A percentile compares a stretch with the other conserved stretches of the same genome.
Conservation (phyloP, 2,888 invertebrate species). For the Anticlea derivata region DNA sequence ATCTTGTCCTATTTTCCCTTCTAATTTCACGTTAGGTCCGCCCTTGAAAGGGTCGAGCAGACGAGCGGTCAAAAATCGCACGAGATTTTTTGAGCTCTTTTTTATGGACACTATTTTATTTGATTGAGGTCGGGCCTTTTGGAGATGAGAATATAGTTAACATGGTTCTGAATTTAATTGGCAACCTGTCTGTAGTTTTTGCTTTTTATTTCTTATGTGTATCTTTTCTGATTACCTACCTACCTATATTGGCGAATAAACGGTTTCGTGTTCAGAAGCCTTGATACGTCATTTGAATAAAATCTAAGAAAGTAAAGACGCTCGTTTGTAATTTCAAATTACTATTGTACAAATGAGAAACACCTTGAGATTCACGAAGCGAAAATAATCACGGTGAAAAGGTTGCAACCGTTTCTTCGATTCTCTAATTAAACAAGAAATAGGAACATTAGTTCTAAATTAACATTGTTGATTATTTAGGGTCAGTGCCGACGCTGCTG, state of each 20-base stretch:
- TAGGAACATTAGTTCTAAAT: slow-evolving; percentile 15
- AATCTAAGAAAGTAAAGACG: slow-evolving; percentile 24
- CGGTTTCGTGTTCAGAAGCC: too few species aligned
- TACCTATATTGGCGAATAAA: not conserved
- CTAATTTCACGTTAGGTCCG: slow-evolving; percentile 74
- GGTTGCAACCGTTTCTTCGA: slow-evolving; percentile 31
- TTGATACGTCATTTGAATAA: too few species aligned
- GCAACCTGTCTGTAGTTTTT: slow-evolving; percentile 6
- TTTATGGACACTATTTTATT: slow-evolving; percentile 21
- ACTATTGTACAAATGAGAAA: slow-evolving; percentile 45
- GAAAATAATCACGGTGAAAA: slow-evolving; percentile 41
- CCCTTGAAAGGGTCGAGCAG: slow-evolving; percentile 46
- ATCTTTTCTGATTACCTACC: not conserved
- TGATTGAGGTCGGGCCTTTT: slow-evolving; percentile 17
- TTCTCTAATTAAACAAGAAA: slow-evolving; percentile 27
- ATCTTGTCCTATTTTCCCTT: slow-evolving; percentile 80
- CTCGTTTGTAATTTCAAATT: slow-evolving; percentile 35
- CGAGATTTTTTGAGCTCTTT: slow-evolving; percentile 18
- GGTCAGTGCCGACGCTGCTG: not conserved
- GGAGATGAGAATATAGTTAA: slow-evolving; percentile 11
- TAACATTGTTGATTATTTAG: not conserved
- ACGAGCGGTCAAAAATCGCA: slow-evolving; percentile 45
- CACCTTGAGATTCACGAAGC: slow-evolving; percentile 46
- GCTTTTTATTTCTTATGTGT: slow-evolving; percentile 1
- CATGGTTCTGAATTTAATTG: slow-evolving; percentile 4